Base-by-base conservation (phyloP, 2,797 vertebrate species). In the Falco cherrug region DNA sequence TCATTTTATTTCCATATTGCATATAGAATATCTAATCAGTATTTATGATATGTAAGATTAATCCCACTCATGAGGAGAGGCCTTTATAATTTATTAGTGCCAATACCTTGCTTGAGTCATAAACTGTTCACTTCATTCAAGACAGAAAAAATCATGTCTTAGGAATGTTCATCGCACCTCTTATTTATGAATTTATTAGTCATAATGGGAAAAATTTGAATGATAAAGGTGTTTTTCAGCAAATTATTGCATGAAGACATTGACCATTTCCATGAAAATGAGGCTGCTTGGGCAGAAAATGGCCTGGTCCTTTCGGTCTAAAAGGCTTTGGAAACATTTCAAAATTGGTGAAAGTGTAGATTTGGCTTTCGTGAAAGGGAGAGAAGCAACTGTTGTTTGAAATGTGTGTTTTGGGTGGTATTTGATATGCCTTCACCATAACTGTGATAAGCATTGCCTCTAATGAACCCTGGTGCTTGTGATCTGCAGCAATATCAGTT, bases 61-160 rank as follows among this genome's bases (percentile, higher is more conserved):
- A 87, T 91, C 41, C 47, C 39, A 81, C 60, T 87, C 73, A 16
- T 14, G 39, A 92, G 74, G 59, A 88, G 56, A 73, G 20, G 48
- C 43, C 69, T 95, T 92, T 65, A 70, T 81, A 90, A 94, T 95
- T 96, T 85, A 93, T 92, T 73, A 71, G 70, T 73, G 80, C 61
- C 61, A 83, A 95, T 88, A 70, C 54, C 88, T 90, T 84, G 50
- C 65, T 92, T 84, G 76, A 86, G 69, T 83, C 87, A 82, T 59
- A 84, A 86, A 92, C 77, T 60, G 31, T 61, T 96, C 78, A 31
- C 43, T 92, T 95, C 28, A 82, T 89, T 89, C 50, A 56, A 41
- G 67, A 71, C 11, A 74, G 56, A 91, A 84, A 95, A 87, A 86
- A 76, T 67, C n/a, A 2, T 84, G 63, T 87, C 57, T 86, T 21